Evolutionary conservation across 2,888 invertebrate species (phyloP).

Genomic region (Bursaphelenchus okinawaensis): DNA sequence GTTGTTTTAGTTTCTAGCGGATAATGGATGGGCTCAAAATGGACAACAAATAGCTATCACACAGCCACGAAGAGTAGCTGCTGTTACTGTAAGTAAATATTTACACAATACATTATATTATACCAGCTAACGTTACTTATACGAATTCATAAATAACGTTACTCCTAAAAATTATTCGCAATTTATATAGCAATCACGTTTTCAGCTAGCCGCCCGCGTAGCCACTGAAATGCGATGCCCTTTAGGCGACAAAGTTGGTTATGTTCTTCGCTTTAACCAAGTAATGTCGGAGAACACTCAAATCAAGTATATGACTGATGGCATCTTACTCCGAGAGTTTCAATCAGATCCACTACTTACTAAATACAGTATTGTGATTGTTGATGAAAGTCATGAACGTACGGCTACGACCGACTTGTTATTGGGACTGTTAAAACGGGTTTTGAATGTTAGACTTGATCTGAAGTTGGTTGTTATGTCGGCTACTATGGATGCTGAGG

Average conservation of each 20-base stretch:
- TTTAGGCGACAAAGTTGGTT: conserved; percentile 76
- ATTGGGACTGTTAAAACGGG: conserved; percentile 84
- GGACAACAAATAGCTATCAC: conserved; percentile 78
- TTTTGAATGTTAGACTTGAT: conserved; percentile 47
- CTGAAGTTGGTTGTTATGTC: conserved; percentile 72
- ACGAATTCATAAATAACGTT: conserved; percentile 3
- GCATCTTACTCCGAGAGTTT: conserved; percentile 85
- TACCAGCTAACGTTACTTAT: neutral
- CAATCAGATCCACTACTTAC: conserved; percentile 85
- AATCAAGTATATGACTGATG: conserved; percentile 82
- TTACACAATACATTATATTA: conserved; percentile 7
- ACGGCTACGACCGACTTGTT: conserved; percentile 85
- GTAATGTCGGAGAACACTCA: conserved; percentile 58
- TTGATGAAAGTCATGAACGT: conserved; percentile 76
- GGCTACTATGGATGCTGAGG: conserved; percentile 88
- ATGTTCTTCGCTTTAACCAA: conserved; percentile 70
- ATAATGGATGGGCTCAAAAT: conserved; percentile 75
- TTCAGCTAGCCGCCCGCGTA: conserved; percentile 73
- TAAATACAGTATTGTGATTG: conserved; percentile 72
- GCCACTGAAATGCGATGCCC: conserved; percentile 77
- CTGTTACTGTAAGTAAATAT: conserved; percentile 67
- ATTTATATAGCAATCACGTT: conserved; percentile 9
- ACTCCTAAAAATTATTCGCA: neutral
- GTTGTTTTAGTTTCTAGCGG: conserved; percentile 68
- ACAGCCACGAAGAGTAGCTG: conserved; percentile 84